A percentile compares a stretch with the other conserved stretches of the same genome.
Evolutionary conservation across 2,113 vertebrate species (phyloP).

Genomic region (Bubo blakistoni): DNA sequence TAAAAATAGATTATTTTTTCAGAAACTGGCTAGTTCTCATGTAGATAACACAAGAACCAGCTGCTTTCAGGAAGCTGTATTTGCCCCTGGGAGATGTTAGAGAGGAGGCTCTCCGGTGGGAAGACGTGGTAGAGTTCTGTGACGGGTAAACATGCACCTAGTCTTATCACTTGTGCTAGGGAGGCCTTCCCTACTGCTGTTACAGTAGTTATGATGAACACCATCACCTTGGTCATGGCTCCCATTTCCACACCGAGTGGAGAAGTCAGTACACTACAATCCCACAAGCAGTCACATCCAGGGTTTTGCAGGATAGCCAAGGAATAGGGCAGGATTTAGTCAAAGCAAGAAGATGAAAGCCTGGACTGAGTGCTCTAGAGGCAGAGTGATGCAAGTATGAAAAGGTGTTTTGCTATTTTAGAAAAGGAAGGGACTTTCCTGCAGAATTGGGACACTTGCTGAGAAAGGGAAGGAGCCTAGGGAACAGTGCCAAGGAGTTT

Average conservation of each 20-base stretch:
- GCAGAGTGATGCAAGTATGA: background rate
- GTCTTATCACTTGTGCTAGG: background rate
- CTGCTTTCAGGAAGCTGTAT: background rate
- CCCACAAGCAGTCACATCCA: background rate
- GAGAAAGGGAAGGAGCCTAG: background rate
- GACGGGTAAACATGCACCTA: background rate
- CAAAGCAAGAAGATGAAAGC: background rate
- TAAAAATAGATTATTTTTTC: background rate
- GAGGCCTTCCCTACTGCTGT: background rate
- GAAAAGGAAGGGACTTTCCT: background rate
- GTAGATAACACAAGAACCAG: background rate
- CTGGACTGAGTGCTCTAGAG: background rate
- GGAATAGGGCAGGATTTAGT: background rate
- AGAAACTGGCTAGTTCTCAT: background rate
- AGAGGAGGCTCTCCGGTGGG: background rate
- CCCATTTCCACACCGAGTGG: too few species aligned
- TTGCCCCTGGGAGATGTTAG: background rate
- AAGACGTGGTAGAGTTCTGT: background rate
- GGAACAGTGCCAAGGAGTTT: background rate
- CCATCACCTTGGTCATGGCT: background rate
- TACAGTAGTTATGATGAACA: fast-evolving
- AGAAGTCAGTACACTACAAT: fast-evolving
- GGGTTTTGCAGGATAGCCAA: background rate
- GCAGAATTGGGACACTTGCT: background rate
- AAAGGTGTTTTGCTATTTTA: background rate